Evolutionary conservation across 1,140 invertebrate species (phyloP), one percentile per base, ranked within the genome.

Genomic region (Drosophila grimshawi): DNA sequence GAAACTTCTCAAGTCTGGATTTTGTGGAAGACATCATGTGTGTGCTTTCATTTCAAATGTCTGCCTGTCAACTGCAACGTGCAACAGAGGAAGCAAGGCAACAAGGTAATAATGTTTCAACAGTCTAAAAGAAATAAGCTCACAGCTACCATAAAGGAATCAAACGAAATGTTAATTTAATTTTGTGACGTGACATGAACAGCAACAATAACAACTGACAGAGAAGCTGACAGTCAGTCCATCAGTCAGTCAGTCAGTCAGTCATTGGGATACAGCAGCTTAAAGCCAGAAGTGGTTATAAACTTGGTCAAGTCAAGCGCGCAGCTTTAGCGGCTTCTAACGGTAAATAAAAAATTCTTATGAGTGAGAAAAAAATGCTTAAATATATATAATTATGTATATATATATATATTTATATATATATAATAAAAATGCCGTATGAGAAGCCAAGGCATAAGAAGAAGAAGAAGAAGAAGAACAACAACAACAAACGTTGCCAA

Each of bases 271-370:
- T 27, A 33, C 55, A 39, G 32, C 32, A 49, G 53, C 29, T 37
- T 55, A 29, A 32, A 61, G 30, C 49, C 48, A 49, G 37, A 39
- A 8, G 59, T n/a, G 30, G 46, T 35, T 8, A 43, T 35, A 57
- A 63, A 80, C 81, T 85, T 80, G 81, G 63, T 61, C 64, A 65
- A 72, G 72, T 56, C 73, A 66, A 77, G 70, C 74, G 61, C 60
- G 62, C 57, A 88, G 69, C 83, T 77, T 82, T 79, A 83, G 79
- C 85, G 69, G 79, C 79, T 76, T 81, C 82, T 86, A 86, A 86
- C 82, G 82, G 82, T 86, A 78, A 86, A 76, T 63, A 43, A 76
- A 73, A 74, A 72, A 85, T 83, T 76, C 80, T 33, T 45, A 41
- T 48, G 35, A 67, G 51, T 41, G 19, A 29, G 6, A 29, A 73